phyloP scores from a whole-genome alignment of 2,888 invertebrate genomes.

The Cosmia pyralina region DNA sequence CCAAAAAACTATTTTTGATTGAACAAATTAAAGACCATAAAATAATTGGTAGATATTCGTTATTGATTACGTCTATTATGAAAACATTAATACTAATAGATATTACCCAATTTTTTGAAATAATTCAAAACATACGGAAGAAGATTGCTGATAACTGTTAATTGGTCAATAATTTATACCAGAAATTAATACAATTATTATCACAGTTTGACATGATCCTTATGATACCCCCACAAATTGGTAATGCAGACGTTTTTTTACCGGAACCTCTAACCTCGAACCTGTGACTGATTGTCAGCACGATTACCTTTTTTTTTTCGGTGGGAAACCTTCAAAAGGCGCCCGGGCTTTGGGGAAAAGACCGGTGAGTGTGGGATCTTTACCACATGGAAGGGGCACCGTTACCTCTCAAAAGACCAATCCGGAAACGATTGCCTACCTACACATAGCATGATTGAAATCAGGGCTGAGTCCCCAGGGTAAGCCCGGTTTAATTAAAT shows the following conservation, averaged over 20 bases:
- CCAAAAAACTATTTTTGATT: conserved; percentile 3
- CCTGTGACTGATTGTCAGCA: neutral
- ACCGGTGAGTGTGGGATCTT: too few species aligned
- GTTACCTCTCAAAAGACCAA: too few species aligned
- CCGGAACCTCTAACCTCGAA: too few species aligned
- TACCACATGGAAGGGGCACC: too few species aligned
- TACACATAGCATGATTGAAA: neutral
- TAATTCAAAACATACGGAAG: neutral
- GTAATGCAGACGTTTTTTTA: too few species aligned
- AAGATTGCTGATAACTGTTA: neutral
- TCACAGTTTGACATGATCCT: neutral
- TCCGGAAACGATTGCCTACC: neutral
- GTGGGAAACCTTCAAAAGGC: too few species aligned
- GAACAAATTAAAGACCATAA: neutral
- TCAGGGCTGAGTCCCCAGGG: neutral
- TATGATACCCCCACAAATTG: neutral
- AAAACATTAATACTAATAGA: too few species aligned
- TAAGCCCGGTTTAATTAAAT: neutral
- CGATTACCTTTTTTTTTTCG: too few species aligned
- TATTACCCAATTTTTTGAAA: neutral
- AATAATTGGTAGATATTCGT: conserved; percentile 5
- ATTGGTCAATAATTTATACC: neutral
- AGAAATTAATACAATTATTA: neutral
- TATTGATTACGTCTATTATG: neutral
- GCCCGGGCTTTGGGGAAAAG: too few species aligned